Conservation (phyloP, 2,797 vertebrate species). For the Caiman crocodilus region DNA sequence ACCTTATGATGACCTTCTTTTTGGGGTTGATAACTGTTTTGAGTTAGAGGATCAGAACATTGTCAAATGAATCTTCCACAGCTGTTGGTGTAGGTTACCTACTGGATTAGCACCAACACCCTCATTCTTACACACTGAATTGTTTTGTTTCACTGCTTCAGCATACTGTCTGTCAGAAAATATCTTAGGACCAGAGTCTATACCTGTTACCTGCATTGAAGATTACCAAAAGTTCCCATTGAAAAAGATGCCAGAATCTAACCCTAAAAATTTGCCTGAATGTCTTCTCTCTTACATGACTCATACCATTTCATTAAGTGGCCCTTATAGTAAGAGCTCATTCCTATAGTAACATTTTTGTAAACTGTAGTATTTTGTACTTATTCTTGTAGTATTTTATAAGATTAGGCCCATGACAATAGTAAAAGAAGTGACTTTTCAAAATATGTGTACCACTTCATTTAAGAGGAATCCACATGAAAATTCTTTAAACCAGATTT, state of each 20-base stretch:
- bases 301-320: too few species aligned
- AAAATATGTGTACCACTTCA: neutral
- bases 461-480: too few species aligned
- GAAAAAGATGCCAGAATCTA: neutral
- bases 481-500: neutral
- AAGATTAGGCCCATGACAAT: neutral
- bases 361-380: neutral
- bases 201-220: neutral
- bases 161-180: neutral
- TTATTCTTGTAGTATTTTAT: neutral
- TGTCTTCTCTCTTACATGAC: neutral
- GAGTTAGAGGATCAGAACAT: neutral
- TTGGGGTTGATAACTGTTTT: neutral
- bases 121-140: neutral
- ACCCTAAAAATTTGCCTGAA: neutral
- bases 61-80: neutral
- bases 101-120: neutral
- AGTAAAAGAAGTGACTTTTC: neutral
- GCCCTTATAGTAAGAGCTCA: neutral
- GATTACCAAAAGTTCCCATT: neutral
- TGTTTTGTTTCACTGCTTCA: neutral
- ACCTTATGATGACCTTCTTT: neutral
- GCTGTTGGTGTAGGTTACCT: neutral
- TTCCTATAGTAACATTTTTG: neutral
- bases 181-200: accelerated